These are phyloP conservation scores for Semaprochilodus insignis DNA, from an alignment of 2,797 vertebrate species.

Conservation along the genomic window DNA sequence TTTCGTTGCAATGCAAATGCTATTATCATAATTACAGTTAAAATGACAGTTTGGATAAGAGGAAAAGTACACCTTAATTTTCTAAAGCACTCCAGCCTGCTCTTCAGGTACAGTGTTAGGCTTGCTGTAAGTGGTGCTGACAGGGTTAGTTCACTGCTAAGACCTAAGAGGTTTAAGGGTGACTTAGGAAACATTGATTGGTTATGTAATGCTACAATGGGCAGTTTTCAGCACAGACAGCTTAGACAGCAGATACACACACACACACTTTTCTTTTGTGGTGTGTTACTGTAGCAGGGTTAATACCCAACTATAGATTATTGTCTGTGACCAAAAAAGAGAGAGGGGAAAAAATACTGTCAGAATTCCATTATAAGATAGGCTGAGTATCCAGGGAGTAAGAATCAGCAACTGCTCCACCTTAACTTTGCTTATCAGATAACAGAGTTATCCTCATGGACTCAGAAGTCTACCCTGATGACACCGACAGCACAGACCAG, in stretches of 20 bases:
- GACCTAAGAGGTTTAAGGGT: conserved; percentile 64
- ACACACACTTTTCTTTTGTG: neutral
- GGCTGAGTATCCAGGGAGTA: no score
- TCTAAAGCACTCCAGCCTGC: no score
- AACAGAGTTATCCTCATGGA: no score
- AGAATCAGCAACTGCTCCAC: neutral
- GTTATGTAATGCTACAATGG: neutral
- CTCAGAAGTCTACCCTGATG: no score
- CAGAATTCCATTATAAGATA: no score
- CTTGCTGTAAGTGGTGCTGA: neutral
- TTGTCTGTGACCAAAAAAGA: no score
- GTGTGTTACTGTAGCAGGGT: neutral
- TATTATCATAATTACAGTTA: no score
- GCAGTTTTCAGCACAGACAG: neutral
- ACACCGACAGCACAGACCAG: no score
- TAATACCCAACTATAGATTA: no score
- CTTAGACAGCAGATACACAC: neutral
- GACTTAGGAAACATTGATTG: conserved; percentile 56
- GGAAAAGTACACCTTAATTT: neutral
- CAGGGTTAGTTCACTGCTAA: neutral
- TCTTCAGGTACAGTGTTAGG: neutral
- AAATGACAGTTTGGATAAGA: no score
- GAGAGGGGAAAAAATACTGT: no score
- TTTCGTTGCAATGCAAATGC: no score
- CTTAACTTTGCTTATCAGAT: neutral